Evolutionary conservation across 2,113 vertebrate species (phyloP).

Genomic region (Taxidea taxus): DNA sequence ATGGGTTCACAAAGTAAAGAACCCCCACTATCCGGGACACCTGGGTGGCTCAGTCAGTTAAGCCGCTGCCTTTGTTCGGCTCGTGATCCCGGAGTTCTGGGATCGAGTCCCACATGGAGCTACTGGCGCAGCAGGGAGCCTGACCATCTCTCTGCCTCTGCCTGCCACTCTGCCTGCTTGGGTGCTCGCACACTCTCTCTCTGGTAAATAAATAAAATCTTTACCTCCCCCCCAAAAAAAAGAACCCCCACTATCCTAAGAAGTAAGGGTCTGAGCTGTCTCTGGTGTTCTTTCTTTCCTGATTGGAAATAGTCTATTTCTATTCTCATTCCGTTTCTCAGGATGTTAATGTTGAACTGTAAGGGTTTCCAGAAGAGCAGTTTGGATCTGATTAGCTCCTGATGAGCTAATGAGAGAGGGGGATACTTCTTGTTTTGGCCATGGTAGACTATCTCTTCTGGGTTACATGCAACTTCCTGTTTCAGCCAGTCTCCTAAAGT

Average conservation of each 20-base stretch:
- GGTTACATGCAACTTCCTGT: not conserved
- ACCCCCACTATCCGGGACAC: not conserved
- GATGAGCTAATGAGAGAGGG: not conserved
- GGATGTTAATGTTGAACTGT: not conserved
- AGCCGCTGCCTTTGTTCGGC: too few species aligned
- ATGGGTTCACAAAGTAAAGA: not conserved
- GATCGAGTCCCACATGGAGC: too few species aligned
- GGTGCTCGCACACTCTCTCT: too few species aligned
- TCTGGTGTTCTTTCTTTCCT: not conserved
- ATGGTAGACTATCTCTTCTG: not conserved
- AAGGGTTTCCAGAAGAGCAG: not conserved
- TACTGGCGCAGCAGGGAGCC: too few species aligned
- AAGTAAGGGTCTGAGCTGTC: not conserved
- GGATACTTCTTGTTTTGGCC: not conserved
- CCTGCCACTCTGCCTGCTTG: too few species aligned
- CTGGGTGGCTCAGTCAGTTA: too few species aligned
- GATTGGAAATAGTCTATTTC: not conserved
- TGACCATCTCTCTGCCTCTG: too few species aligned
- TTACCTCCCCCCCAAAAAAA: too few species aligned
- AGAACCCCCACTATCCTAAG: not conserved
- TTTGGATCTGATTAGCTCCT: not conserved
- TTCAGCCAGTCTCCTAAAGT: not conserved
- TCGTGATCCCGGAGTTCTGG: too few species aligned
- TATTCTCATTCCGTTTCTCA: not conserved
- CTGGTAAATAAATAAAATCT: too few species aligned